Evolutionary conservation across 2,888 invertebrate genomes (phyloP), one percentile per base, ranked within the genome.

Genomic region (Perizoma flavofasciatum): DNA sequence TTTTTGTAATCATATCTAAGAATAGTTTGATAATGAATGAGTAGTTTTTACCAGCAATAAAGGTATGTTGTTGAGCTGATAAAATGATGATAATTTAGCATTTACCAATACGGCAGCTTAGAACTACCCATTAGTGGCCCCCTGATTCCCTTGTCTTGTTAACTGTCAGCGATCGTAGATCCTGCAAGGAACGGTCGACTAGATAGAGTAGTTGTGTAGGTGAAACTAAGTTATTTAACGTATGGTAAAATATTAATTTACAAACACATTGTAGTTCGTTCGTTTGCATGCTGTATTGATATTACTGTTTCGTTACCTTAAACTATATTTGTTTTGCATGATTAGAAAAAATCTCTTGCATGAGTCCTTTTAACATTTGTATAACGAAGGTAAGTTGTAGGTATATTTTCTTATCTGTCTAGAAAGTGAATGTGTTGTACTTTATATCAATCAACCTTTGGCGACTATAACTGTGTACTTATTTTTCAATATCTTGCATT

Each of bases 91-190:
- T 79, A 77, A 80, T 77, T 83, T 90, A 89, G 89, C 92, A 92
- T 92, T 92, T 92, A 92, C 92, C 92, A 92, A 92, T 87, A 89
- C 85, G 91, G 90, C 91, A 90, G 91, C 89, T 88, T 90, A 85
- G 82, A 77, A 76, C 62, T 54, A 76, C 72, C 68, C 60, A 64
- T 81, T 88, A 88, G 87, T 73, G 67, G 65, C 71, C 82, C 82
- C 82, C 70, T 63, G 50, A 72, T 66, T 72, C 78, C 79, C 69
- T 72, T 73, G 77, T 80, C 77, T 74, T 81, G 78, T 57, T 59
- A 56, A 63, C 59, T 57, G 52, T 46, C 56, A 58, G 35, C 56
- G 63, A 59, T 47, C 55, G 59, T 55, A 61, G 63, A 67, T 47
- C 68, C 62, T 46, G 67, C 61, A 68, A 66, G 41, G 58, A 65